Evolutionary conservation across 2,797 vertebrate genomes (phyloP), one percentile per base, ranked within the genome.

Genomic region (Poeciliopsis paucimaculata): DNA sequence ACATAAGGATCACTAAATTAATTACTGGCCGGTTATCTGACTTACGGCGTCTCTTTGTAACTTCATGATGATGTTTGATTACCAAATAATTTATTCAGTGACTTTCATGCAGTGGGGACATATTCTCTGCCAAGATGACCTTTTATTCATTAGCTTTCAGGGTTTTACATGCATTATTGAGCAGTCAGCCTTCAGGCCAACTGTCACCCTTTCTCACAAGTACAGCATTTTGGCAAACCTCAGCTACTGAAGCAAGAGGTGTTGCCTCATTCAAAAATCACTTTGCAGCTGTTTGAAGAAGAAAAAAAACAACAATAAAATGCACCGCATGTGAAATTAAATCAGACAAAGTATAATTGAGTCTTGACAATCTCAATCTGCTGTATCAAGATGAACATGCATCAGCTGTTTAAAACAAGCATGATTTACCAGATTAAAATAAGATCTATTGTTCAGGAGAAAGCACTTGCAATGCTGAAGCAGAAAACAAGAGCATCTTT

Each of bases 141-240:
- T 82, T 85, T 87, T 75, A 89, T 84, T 85, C 86, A 91, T 92
- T 87, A 80, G 78, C 84, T 78, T 82, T 86, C 85, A 72, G 72
- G 43, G 43, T 68, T 81, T 78, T 51, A 72, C n/a, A 49, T 62
- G 83, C 81, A 93, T 90, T 86, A 86, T 87, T 89, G 77, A 86
- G 80, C 68, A 89, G 81, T 87, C 84, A 87, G 82, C 77, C 82
- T 79, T 83, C 75, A 34, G 80, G 86, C 86, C n/a, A 49, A 87
- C 80, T 81, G 84, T 91, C 71, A 9, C 64, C 7, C 78, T 75
- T 75, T 41, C 77, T 76, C 43, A 73, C 41, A 20, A 80, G 81
- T 72, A 68, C 83, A 71, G 55, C 53, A 39, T 39, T 39, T 45
- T 28, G 36, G 36, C 9, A 72, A 78, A 49, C 70, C 28, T 45